phyloP scores from a whole-genome alignment of 2,113 vertebrate genomes.

The Istiophorus platypterus region DNA sequence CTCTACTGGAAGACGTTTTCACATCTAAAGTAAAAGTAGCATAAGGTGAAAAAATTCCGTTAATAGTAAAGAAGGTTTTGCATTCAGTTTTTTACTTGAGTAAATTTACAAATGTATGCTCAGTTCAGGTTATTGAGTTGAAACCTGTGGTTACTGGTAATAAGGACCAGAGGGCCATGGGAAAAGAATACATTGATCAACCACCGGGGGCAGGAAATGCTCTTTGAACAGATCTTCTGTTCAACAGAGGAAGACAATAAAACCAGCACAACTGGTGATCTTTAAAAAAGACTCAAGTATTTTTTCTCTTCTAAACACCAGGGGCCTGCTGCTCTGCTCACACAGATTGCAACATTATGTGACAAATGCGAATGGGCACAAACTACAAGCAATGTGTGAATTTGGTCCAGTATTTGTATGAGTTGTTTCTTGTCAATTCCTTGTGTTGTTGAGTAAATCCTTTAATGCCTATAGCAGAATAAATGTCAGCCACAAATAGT shows the following conservation, averaged over 20 bases:
- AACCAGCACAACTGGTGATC: background rate
- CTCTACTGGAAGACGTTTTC: background rate
- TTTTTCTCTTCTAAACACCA: background rate
- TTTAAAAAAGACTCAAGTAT: background rate
- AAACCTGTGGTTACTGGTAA: background rate
- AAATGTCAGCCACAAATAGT: background rate
- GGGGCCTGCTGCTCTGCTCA: background rate
- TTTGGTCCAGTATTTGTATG: background rate
- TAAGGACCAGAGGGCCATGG: background rate
- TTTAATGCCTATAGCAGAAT: background rate
- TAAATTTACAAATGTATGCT: background rate
- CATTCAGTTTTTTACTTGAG: background rate
- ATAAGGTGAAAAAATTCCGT: background rate
- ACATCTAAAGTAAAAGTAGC: background rate
- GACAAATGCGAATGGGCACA: background rate
- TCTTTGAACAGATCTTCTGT: background rate
- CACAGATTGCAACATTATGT: background rate
- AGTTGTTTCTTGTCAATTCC: background rate
- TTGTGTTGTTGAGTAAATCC: constrained; percentile 1
- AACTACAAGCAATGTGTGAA: background rate
- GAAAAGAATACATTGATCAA: background rate
- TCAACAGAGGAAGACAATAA: no score
- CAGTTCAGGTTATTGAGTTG: background rate
- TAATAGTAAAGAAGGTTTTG: background rate
- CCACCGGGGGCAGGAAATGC: background rate